These are phyloP conservation scores for Anomalospiza imberbis DNA, from an alignment of 2,797 vertebrate species.

Conservation along the genomic window DNA sequence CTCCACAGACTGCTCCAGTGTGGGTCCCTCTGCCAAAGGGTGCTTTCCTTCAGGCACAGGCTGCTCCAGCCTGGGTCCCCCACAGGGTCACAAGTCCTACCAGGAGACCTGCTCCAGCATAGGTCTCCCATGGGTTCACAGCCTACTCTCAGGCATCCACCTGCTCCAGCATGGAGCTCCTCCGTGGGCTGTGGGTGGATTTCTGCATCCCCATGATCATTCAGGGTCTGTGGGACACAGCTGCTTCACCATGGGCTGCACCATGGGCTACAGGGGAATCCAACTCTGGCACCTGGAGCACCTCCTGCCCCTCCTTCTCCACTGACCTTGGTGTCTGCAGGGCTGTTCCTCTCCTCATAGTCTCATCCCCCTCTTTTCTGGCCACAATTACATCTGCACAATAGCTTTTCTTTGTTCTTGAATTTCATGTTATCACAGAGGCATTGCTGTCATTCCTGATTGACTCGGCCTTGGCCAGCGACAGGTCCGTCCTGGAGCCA, in stretches of 20 bases:
- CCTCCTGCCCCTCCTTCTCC: neutral
- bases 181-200: neutral
- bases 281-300: neutral
- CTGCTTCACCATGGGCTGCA: neutral
- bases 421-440: neutral
- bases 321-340: neutral
- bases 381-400: rapidly evolving
- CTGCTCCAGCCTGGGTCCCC: neutral
- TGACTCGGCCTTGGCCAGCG: rapidly evolving
- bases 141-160: neutral
- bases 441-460: neutral
- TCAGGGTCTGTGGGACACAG: neutral
- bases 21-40: neutral
- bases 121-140: neutral
- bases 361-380: neutral
- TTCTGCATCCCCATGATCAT: rapidly evolving
- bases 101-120: neutral
- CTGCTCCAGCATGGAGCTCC: rapidly evolving
- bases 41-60: neutral
- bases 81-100: too few species aligned
- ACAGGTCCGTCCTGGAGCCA: rapidly evolving
- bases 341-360: neutral
- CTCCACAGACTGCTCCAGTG: too few species aligned
- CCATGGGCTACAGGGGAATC: neutral
- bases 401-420: neutral